Conservation (phyloP, 2,888 invertebrate species). For the Lasioglossum leucozonium region DNA sequence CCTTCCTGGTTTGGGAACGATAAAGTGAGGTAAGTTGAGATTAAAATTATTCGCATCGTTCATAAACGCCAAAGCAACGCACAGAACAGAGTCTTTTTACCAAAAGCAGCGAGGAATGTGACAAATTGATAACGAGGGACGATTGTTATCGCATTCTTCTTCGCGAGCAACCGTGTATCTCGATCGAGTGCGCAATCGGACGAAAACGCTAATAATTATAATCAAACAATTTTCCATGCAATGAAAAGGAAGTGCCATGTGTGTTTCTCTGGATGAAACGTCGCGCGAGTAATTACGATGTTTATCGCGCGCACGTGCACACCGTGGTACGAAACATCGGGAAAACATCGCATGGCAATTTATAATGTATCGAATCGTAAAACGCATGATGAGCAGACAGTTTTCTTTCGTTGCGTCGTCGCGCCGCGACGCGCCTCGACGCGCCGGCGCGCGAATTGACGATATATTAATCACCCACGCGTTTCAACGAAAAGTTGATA, state of each 20-base stretch:
- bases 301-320: conserved; percentile 44
- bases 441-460: conserved; percentile 34
- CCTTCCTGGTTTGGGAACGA: background rate
- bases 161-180: conserved; percentile 20
- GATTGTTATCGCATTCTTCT: background rate
- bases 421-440: no score
- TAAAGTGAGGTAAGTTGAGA: background rate
- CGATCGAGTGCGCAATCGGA: conserved; percentile 31
- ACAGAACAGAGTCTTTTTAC: background rate
- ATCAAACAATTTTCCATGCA: conserved; percentile 52
- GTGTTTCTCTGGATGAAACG: conserved; percentile 53
- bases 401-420: conserved; percentile 29
- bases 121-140: background rate
- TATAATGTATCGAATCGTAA: conserved; percentile 62
- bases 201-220: conserved; percentile 52
- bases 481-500: conserved; percentile 64
- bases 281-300: conserved; percentile 58
- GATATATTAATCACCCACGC: conserved; percentile 69
- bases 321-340: conserved; percentile 29
- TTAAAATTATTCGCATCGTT: background rate
- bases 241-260: background rate
- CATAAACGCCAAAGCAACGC: background rate
- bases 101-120: background rate
- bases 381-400: conserved; percentile 37
- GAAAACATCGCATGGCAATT: conserved; percentile 67